phyloP scores from a whole-genome alignment of 2,888 invertebrate genomes.

The Sycophila texana region DNA sequence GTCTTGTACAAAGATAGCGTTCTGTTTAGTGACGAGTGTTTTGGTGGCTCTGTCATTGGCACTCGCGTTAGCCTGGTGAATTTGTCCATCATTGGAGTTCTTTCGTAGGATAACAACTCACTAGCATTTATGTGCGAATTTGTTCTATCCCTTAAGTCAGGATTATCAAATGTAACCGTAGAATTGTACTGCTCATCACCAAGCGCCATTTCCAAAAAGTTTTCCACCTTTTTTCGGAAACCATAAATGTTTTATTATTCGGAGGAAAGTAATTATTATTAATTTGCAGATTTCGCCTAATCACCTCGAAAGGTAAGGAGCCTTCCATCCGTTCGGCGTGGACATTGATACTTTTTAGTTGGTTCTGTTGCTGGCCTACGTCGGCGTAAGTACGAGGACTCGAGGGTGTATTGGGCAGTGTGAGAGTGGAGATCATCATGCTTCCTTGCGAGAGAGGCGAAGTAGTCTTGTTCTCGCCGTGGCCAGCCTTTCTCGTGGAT shows the following conservation, averaged over 20 bases:
- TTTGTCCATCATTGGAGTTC: slow-evolving; percentile 41
- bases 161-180: slow-evolving; percentile 33
- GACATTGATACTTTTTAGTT: neutral
- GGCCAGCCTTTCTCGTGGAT: slow-evolving; percentile 59
- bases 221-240: slow-evolving; percentile 59
- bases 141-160: slow-evolving; percentile 43
- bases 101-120: slow-evolving; percentile 60
- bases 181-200: slow-evolving; percentile 62
- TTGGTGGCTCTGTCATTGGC: slow-evolving; percentile 52
- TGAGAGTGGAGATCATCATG: slow-evolving; percentile 58
- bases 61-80: neutral
- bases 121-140: slow-evolving; percentile 57
- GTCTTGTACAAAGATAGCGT: slow-evolving; percentile 61
- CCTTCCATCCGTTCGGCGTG: slow-evolving; percentile 20
- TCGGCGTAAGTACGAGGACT: neutral
- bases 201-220: slow-evolving; percentile 62
- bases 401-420: slow-evolving; percentile 42
- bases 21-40: slow-evolving; percentile 57
- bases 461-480: slow-evolving; percentile 50
- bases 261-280: neutral
- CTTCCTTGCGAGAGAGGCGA: slow-evolving; percentile 50
- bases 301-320: slow-evolving; percentile 29
- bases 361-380: neutral
- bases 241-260: slow-evolving; percentile 17
- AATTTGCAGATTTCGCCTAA: neutral